Evolutionary conservation across 35 echinoderm and acorn worm genomes (phyloP), one percentile per base, ranked within the genome.

Genomic region (Acanthaster planci): DNA sequence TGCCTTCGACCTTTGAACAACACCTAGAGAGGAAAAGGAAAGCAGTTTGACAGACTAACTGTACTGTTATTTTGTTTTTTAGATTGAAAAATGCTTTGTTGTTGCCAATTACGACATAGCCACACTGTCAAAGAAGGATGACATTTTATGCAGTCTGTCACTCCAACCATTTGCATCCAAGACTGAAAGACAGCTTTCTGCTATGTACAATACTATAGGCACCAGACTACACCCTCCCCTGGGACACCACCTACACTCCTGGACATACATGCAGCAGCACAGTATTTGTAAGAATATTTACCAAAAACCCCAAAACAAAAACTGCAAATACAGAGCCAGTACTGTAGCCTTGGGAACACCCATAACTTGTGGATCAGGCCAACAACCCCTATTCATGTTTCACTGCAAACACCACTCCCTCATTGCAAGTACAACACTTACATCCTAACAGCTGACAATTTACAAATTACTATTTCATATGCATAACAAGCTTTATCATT

Each of bases 121-220:
- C 64, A 72, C 64, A 72, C 23, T 26, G 26, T 31, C 4, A 47
- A 6, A 6, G 4, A 12, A 6, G n/a, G n/a, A n/a, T n/a, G n/a
- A n/a, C n/a, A n/a, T n/a, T n/a, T n/a, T n/a, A n/a, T n/a, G n/a
- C n/a, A 47, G 42, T 47, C 12, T 47, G 42, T 47, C 42, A n/a
- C n/a, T n/a, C n/a, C n/a, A n/a, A n/a, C n/a, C n/a, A 10, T 72
- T 72, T 72, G 64, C 64, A 72, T 72, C 64, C 64, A 72, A 72
- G 26, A 72, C 64, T 72, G 64, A 72, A 72, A 72, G 64, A 72
- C 64, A 34, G 64, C 64, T 14, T 72, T 22, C 34, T 72, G 64
- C 64, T 72, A 72, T 72, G 34, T 72, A 72, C 64, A 72, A 72
- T 72, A 26, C 64, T 72, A 31, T 29, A 47, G 42, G 42, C 42